phyloP scores from a whole-genome alignment of 2,888 invertebrate genomes.

The Ormyrus nitidulus region DNA sequence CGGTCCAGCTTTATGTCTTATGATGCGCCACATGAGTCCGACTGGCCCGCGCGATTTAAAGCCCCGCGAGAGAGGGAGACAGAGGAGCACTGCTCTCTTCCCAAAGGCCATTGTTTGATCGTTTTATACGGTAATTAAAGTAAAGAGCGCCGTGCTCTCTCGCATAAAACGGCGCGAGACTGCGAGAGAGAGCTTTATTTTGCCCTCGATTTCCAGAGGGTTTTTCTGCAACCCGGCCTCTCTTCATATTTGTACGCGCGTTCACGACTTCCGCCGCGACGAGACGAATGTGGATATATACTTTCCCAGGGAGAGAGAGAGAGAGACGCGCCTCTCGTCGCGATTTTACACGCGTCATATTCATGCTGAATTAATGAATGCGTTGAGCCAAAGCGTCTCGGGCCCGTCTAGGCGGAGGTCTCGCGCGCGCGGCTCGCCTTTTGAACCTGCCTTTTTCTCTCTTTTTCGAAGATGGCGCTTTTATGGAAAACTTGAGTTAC shows the following conservation, averaged over 20 bases:
- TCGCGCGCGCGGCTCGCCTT: not conserved
- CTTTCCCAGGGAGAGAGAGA: not conserved
- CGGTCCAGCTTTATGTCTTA: constrained; percentile 66
- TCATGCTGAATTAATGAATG: constrained; percentile 20
- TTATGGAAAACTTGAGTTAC: constrained; percentile 7
- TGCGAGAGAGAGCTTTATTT: constrained; percentile 22
- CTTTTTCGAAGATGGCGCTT: not conserved
- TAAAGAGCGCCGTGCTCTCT: constrained; percentile 62
- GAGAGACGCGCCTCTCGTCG: not conserved
- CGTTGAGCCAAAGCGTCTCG: not conserved
- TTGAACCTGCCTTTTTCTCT: constrained; percentile 9
- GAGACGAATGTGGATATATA: not conserved
- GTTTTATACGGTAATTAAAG: constrained; percentile 69
- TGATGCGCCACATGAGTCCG: constrained; percentile 69
- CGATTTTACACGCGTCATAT: not conserved
- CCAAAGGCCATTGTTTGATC: constrained; percentile 64
- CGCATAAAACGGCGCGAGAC: constrained; percentile 50
- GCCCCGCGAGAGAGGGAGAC: constrained; percentile 56
- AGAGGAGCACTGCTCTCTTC: constrained; percentile 17
- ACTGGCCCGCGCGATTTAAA: constrained; percentile 64
- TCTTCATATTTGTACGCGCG: constrained; percentile 55
- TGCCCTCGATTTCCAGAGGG: not conserved
- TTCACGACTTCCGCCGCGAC: constrained; percentile 55
- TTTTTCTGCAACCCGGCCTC: constrained; percentile 13
- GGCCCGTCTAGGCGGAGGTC: not conserved